Evolutionary conservation across 2,113 vertebrate genomes (phyloP).

Genomic region (Callocephalon fimbriatum): DNA sequence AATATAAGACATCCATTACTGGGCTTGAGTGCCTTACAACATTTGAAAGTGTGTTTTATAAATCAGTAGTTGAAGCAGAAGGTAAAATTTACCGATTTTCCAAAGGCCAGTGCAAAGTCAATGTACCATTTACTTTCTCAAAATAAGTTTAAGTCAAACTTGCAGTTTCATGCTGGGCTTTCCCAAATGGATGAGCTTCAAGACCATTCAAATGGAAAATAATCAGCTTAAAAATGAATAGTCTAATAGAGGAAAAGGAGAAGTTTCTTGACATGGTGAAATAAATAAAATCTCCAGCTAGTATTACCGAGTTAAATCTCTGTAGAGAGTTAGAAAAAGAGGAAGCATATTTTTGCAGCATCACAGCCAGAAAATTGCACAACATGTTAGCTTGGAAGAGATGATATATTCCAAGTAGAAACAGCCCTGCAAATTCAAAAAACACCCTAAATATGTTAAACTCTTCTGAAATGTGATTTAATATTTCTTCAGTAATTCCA

Average conservation of each 20-base stretch:
- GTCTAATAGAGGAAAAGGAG: neutral
- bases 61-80: neutral
- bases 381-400: neutral
- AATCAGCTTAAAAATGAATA: neutral
- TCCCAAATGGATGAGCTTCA: neutral
- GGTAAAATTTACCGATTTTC: neutral
- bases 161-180: neutral
- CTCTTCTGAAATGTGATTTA: neutral
- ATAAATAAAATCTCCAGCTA: neutral
- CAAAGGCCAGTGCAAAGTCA: slow-evolving; percentile 4
- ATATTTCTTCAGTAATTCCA: slow-evolving; percentile 25
- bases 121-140: neutral
- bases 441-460: neutral
- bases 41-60: neutral
- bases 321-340: neutral
- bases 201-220: slow-evolving; percentile 12
- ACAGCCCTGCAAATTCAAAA: neutral
- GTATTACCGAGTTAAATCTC: neutral
- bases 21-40: neutral
- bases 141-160: neutral
- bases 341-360: neutral
- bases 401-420: neutral
- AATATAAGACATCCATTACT: neutral
- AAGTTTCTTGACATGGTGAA: neutral
- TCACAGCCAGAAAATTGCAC: neutral